Evolutionary conservation across 35 echinoderm and acorn worm species (phyloP).

Genomic region (Amphiura filiformis): DNA sequence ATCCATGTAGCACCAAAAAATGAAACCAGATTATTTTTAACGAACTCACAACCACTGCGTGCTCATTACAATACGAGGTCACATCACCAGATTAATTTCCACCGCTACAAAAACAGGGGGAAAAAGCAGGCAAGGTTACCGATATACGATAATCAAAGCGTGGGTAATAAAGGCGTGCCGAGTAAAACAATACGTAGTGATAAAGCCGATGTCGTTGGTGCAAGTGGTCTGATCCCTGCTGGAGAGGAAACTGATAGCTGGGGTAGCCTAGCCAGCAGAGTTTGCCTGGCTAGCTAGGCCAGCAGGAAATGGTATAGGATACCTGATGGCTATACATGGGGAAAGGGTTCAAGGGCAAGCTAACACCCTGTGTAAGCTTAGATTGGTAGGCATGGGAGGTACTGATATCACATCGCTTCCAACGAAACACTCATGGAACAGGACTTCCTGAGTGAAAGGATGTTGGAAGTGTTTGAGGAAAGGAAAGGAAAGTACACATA

Average conservation of each 20-base stretch:
- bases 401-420: not conserved
- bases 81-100: too few relatives aligned
- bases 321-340: not conserved
- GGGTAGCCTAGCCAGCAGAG: not conserved
- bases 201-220: not conserved
- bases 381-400: constrained; percentile 6
- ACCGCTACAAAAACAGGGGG: not conserved
- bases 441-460: not conserved
- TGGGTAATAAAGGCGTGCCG: not conserved
- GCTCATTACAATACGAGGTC: too few relatives aligned
- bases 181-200: not conserved
- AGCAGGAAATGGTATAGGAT: not conserved
- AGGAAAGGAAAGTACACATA: too few relatives aligned
- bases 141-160: not conserved
- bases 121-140: not conserved
- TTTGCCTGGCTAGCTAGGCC: not conserved
- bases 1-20: too few relatives aligned
- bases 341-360: not conserved
- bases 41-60: too few relatives aligned
- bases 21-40: too few relatives aligned
- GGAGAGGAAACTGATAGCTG: not conserved
- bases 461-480: not conserved
- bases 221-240: not conserved
- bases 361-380: not conserved
- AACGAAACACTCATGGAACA: not conserved